A percentile compares a stretch with the other conserved stretches of the same genome.
phyloP scores from a whole-genome alignment of 2,113 vertebrate genomes.

The Ranitomeya variabilis region DNA sequence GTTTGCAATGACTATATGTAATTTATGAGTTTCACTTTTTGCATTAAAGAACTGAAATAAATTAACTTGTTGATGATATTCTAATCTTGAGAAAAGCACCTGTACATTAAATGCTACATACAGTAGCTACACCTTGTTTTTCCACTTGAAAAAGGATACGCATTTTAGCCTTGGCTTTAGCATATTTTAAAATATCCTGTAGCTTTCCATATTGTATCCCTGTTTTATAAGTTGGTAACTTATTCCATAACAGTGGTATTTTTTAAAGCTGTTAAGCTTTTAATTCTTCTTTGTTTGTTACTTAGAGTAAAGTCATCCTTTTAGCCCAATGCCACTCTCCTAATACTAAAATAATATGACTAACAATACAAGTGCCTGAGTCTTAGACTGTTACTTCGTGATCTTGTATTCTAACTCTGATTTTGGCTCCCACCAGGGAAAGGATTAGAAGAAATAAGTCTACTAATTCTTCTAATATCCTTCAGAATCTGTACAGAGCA shows the following conservation, averaged over 20 bases:
- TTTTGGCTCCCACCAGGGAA: constrained; percentile 42
- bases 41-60: too few species aligned
- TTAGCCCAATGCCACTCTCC: constrained; percentile 1
- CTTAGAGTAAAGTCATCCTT: constrained; percentile 10
- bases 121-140: too few species aligned
- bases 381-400: constrained; percentile 34
- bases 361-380: constrained; percentile 39
- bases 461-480: constrained; percentile 56
- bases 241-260: not conserved
- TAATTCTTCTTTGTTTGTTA: constrained; percentile 47
- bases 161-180: too few species aligned
- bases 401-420: constrained; percentile 40
- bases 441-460: constrained; percentile 52
- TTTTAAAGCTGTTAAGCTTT: constrained; percentile 36
- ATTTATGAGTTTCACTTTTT: too few species aligned
- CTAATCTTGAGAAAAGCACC: too few species aligned
- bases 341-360: constrained; percentile 46
- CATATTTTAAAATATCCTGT: not conserved
- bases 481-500: constrained; percentile 41
- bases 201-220: constrained; percentile 11
- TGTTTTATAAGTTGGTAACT: not conserved
- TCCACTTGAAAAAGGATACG: too few species aligned
- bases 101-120: too few species aligned
- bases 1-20: too few species aligned
- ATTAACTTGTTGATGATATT: too few species aligned